Evolutionary conservation across 2,888 invertebrate genomes (phyloP), one percentile per base, ranked within the genome.

Genomic region (Cetonia aurata): DNA sequence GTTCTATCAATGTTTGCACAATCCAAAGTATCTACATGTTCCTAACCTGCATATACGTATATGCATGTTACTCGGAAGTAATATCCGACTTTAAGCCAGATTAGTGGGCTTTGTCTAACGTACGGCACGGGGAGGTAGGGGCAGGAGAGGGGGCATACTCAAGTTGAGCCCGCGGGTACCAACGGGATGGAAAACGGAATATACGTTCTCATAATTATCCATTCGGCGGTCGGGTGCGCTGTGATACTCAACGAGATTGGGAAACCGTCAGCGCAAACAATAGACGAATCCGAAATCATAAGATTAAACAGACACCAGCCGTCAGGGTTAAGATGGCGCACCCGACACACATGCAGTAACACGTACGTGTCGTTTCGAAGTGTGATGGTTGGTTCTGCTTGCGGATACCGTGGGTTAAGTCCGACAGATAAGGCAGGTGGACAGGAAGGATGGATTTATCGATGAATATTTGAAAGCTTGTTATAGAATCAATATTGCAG

Each of bases 251-350:
- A 57, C 42, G 41, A 42, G 41, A 57, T 57, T 57, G 41, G 41
- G 41, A 57, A 57, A 57, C 57, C 57, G 42, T 4, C 42, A 57
- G 42, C 41, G 42, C 41, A 57, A 57, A 57, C 57, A 57, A 57
- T 57, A 42, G 57, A 42, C 41, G 57, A 57, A 57, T 57, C 41
- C 19, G 57, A 57, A 57, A 42, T 57, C 57, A 57, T 57, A 57
- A 42, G 57, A 41, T 41, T 57, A 57, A 57, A 57, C 57, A 57
- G 15, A 57, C 57, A 57, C 17, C 25, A 25, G 25, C 25, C 41
- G 42, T 57, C 57, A 57, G 57, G 17, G 42, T 41, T 57, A 42
- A 57, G 57, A 41, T 15, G 41, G 10, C n/a, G 19, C 9, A 19
- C 25, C 53, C 4, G 25, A 19, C n/a, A 25, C 53, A 31, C 53